A percentile compares a stretch with the other conserved stretches of the same genome.
These are phyloP conservation scores for Nemurella pictetii DNA, from an alignment of 2,888 invertebrate genomes.

Conservation along the genomic window DNA sequence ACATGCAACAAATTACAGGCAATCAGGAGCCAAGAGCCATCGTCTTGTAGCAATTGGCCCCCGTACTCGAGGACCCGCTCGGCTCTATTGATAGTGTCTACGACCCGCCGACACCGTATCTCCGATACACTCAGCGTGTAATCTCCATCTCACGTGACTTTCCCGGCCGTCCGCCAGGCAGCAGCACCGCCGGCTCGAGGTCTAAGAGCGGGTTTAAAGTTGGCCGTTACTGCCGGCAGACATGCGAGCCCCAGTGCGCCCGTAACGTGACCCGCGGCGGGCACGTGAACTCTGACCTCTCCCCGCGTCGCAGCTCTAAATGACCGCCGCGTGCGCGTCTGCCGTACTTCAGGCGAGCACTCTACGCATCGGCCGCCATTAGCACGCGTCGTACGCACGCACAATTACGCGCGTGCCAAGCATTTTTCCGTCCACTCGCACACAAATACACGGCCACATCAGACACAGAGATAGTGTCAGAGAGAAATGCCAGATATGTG, in stretches of 20 bases:
- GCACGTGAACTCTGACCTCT: slow-evolving; percentile 7
- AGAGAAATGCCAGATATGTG: not conserved
- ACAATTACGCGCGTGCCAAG: not conserved
- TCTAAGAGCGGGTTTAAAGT: not conserved
- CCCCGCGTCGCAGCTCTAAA: no score
- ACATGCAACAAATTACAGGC: not conserved
- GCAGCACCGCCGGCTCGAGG: not conserved
- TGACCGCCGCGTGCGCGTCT: no score
- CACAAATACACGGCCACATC: not conserved
- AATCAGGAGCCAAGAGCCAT: not conserved
- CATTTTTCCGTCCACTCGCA: not conserved
- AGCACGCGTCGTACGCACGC: not conserved
- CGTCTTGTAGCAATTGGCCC: not conserved
- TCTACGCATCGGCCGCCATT: no score
- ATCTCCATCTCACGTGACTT: not conserved
- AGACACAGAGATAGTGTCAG: no score
- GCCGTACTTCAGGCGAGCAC: no score
- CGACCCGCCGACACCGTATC: no score
- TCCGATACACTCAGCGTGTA: not conserved
- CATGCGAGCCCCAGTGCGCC: not conserved
- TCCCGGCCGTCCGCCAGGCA: not conserved
- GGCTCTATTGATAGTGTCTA: not conserved
- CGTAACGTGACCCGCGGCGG: not conserved
- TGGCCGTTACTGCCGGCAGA: not conserved
- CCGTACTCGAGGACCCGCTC: not conserved